A percentile compares a stretch with the other conserved stretches of the same genome.
These are phyloP conservation scores for Papilio protenor DNA, from an alignment of 2,888 invertebrate species.

Conservation along the genomic window DNA sequence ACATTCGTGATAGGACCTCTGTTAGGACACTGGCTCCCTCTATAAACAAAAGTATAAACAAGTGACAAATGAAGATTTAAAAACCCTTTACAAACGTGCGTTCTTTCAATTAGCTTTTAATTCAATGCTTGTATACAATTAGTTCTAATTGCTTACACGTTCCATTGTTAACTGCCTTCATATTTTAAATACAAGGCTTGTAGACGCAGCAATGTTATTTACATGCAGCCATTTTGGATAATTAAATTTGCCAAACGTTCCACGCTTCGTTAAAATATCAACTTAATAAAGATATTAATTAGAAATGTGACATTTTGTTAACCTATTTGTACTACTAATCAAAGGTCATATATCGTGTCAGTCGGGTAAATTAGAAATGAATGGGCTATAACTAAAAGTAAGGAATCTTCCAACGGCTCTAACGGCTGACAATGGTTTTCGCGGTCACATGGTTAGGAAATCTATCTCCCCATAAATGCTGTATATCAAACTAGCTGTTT, in stretches of 20 bases:
- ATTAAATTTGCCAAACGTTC: constrained; percentile 1
- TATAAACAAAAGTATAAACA: background rate
- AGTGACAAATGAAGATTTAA: background rate
- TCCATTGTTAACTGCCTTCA: constrained; percentile 7
- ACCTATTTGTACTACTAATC: background rate
- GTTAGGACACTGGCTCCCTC: background rate
- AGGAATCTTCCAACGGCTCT: no score
- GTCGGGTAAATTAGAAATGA: no score
- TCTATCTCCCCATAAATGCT: no score
- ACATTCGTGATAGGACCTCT: no score
- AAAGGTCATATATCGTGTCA: no score
- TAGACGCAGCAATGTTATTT: background rate
- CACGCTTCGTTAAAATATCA: background rate
- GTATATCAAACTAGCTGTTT: no score
- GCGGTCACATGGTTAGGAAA: no score
- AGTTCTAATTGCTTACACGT: constrained; percentile 6
- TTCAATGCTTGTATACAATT: background rate
- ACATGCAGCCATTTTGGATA: constrained; percentile 6
- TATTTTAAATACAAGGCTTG: constrained; percentile 2
- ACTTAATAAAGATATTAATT: background rate
- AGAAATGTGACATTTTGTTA: background rate
- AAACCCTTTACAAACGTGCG: background rate
- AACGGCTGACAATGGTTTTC: no score
- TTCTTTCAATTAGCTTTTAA: background rate
- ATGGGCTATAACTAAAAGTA: no score